These are phyloP conservation scores for Lasiurus cinereus DNA, from an alignment of 2,113 vertebrate species.

Conservation along the genomic window DNA sequence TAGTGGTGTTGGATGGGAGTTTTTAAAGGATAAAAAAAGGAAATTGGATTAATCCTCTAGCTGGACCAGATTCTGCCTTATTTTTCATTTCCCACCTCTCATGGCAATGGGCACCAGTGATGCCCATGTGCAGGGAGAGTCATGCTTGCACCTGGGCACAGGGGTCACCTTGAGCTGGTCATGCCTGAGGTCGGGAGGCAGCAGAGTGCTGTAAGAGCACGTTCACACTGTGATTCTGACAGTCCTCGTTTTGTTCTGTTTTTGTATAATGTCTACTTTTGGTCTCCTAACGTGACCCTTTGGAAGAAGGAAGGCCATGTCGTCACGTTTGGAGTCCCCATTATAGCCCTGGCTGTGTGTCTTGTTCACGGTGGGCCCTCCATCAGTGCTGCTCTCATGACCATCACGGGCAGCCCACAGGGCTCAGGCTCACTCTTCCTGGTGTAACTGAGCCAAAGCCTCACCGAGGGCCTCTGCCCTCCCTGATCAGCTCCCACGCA, in stretches of 20 bases:
- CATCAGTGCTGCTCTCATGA: rapidly evolving
- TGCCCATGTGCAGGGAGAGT: not conserved
- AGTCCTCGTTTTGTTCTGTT: not conserved
- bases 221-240: not conserved
- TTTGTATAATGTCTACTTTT: not conserved
- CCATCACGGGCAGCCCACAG: not conserved
- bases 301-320: not conserved
- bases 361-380: rapidly evolving
- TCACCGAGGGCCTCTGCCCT: not conserved
- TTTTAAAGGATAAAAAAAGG: not conserved
- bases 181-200: not conserved
- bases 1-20: not conserved
- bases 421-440: not conserved
- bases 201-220: not conserved
- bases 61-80: not conserved
- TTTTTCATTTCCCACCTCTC: not conserved
- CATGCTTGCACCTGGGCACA: not conserved
- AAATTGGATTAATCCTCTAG: not conserved
- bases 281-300: not conserved
- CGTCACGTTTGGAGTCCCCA: no score
- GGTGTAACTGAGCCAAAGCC: not conserved
- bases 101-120: not conserved
- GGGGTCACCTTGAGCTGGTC: not conserved
- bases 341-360: not conserved
- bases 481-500: rapidly evolving